Conservation (phyloP, 2,797 vertebrate genomes). For the Sebastes minor region DNA sequence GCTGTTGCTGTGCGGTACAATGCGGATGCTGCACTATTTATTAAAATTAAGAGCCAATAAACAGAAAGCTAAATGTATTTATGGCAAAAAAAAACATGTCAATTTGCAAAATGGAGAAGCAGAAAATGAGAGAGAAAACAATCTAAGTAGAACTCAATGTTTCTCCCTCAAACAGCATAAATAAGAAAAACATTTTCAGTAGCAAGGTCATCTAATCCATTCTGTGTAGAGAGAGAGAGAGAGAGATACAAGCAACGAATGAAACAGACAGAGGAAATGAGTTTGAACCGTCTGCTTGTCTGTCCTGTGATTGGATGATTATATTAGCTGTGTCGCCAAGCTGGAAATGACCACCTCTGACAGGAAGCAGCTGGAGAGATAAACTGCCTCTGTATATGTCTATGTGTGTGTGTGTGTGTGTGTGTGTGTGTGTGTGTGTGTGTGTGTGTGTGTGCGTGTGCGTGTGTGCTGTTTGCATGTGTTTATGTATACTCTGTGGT, state of each 20-base stretch:
- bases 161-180: not conserved
- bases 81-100: not conserved
- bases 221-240: not conserved
- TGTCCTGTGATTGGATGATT: constrained; percentile 61
- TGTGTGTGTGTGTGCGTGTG: constrained; percentile 10
- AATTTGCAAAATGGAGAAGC: not conserved
- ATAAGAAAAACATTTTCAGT: not conserved
- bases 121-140: not conserved
- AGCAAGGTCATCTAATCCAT: constrained; percentile 1
- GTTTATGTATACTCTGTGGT: constrained; percentile 5
- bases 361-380: constrained; percentile 66
- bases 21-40: too few relatives aligned
- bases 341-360: constrained; percentile 63
- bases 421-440: constrained; percentile 6
- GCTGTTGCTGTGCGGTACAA: not conserved
- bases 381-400: constrained; percentile 26
- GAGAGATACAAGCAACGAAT: constrained; percentile 17
- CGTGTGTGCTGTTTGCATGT: not conserved
- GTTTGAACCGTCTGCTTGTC: constrained; percentile 35
- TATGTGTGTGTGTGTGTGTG: constrained; percentile 7
- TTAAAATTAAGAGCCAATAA: not conserved
- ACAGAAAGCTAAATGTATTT: not conserved
- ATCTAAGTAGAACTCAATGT: not conserved
- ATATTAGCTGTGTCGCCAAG: constrained; percentile 55
- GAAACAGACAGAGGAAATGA: constrained; percentile 55